A percentile compares a stretch with the other conserved stretches of the same genome.
phyloP scores from a whole-genome alignment of 2,113 vertebrate species.

The Patagioenas fasciata region DNA sequence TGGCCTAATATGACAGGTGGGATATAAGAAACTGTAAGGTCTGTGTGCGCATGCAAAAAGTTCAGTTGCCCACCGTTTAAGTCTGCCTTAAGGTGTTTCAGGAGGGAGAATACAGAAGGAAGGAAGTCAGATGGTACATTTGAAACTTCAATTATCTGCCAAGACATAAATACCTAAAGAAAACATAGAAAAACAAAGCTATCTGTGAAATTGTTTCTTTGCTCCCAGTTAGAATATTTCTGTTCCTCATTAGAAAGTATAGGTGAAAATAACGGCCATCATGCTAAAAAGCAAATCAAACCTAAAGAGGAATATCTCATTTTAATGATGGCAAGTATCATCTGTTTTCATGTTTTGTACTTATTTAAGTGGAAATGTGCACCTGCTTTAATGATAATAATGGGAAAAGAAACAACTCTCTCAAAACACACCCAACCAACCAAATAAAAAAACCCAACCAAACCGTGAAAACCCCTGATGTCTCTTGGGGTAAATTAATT shows the following conservation, averaged over 20 bases:
- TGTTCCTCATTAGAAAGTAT: background rate
- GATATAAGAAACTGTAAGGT: background rate
- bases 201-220: background rate
- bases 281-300: background rate
- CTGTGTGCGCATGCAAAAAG: background rate
- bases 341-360: background rate
- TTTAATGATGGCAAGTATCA: background rate
- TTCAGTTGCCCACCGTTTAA: background rate
- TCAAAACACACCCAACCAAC: background rate
- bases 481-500: constrained; percentile 34
- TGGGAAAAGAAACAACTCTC: background rate
- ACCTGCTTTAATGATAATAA: background rate
- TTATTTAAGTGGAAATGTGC: constrained; percentile 2
- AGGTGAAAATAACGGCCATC: background rate
- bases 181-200: background rate
- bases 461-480: background rate
- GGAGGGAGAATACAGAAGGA: background rate
- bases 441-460: too few species aligned
- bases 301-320: background rate
- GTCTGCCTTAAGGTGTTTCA: background rate
- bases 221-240: background rate
- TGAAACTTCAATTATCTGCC: background rate
- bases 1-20: background rate
- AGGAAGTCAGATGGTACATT: background rate
- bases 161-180: background rate